phyloP scores from a whole-genome alignment of 2,888 invertebrate species.

The Fragum whitleyi region DNA sequence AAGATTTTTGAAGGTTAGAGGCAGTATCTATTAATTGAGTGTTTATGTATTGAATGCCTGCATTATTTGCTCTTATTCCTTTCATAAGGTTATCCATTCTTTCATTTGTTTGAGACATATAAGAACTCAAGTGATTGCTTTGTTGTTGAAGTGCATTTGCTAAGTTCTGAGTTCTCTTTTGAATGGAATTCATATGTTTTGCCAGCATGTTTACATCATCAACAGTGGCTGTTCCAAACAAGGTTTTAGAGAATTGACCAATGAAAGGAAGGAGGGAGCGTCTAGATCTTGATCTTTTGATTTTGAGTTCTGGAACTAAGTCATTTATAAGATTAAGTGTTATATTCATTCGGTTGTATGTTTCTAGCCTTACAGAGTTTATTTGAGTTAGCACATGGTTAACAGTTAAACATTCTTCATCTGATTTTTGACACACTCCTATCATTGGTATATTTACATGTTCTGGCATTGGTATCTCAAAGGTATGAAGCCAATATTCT shows the following conservation, averaged over 20 bases:
- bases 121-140: constrained; percentile 24
- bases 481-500: constrained; percentile 56
- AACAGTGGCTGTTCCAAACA: constrained; percentile 62
- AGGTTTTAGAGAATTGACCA: constrained; percentile 51
- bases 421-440: constrained; percentile 15
- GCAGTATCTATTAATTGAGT: not conserved
- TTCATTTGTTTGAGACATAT: constrained; percentile 7
- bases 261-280: constrained; percentile 53
- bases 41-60: constrained; percentile 13
- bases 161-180: constrained; percentile 13
- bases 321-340: constrained; percentile 1
- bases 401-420: constrained; percentile 9
- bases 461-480: constrained; percentile 41
- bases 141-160: constrained; percentile 31
- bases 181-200: constrained; percentile 34
- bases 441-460: constrained; percentile 9
- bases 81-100: constrained; percentile 21
- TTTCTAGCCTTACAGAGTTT: constrained; percentile 25
- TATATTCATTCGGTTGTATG: constrained; percentile 8
- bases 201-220: constrained; percentile 51
- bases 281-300: constrained; percentile 16
- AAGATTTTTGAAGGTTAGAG: not conserved
- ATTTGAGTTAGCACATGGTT: constrained; percentile 32
- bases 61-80: constrained; percentile 11
- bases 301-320: constrained; percentile 24